These are phyloP conservation scores for Zootoca vivipara DNA, from an alignment of 2,113 vertebrate genomes.

Conservation along the genomic window DNA sequence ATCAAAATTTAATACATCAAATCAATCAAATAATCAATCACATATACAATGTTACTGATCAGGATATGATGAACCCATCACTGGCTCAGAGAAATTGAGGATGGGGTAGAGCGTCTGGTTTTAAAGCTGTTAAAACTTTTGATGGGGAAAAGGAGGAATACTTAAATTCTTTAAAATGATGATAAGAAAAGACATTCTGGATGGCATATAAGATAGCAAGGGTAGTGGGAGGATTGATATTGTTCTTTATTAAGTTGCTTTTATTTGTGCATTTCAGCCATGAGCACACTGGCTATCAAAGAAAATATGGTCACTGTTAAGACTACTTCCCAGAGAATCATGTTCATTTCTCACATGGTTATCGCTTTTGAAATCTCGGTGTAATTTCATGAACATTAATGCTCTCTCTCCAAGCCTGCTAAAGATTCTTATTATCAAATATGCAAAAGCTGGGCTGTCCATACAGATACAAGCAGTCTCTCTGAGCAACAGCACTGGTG, in stretches of 20 bases:
- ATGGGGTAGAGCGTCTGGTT: background rate
- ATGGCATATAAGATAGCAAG: background rate
- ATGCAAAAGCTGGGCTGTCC: slow-evolving; percentile 36
- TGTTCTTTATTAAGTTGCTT: background rate
- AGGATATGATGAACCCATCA: background rate
- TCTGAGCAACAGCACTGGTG: slow-evolving; percentile 58
- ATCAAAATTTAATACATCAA: too few species aligned
- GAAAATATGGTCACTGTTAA: background rate
- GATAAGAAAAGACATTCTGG: background rate
- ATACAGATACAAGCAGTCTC: slow-evolving; percentile 63
- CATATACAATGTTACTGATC: background rate
- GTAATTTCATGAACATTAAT: background rate
- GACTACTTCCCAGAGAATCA: background rate
- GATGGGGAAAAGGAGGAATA: background rate
- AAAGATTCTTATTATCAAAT: slow-evolving; percentile 64
- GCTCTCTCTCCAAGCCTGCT: background rate
- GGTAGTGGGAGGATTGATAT: background rate
- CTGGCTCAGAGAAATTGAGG: background rate
- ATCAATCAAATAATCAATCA: too few species aligned
- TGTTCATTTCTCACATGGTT: background rate
- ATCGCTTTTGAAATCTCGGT: background rate
- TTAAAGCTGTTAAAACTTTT: background rate
- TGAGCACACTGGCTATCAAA: background rate
- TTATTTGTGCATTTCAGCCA: background rate
- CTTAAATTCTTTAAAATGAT: background rate